These are phyloP conservation scores for Sussaba pulchella DNA, from an alignment of 2,888 invertebrate genomes.

Conservation along the genomic window DNA sequence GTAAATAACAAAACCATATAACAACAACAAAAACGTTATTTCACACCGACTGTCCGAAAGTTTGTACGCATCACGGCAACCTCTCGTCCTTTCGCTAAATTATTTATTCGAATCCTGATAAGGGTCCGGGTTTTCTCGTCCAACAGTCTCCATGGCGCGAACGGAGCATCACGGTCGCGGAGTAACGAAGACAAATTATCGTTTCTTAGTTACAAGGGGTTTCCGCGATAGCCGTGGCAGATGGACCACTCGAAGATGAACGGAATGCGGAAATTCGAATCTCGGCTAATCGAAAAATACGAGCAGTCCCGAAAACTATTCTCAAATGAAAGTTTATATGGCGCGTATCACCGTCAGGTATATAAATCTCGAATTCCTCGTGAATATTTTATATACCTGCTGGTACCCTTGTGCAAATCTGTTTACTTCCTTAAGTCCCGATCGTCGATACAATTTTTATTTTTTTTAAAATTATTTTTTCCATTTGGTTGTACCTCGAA, in stretches of 20 bases:
- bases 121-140: conserved; percentile 44
- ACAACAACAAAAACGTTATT: conserved; percentile 7
- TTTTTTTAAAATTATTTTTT: conserved; percentile 7
- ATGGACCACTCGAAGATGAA: conserved; percentile 7
- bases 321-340: conserved; percentile 53
- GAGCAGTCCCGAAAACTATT: conserved; percentile 36
- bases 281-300: conserved; percentile 58
- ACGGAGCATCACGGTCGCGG: conserved; percentile 33
- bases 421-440: neutral
- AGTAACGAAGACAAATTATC: conserved; percentile 64
- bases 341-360: conserved; percentile 1
- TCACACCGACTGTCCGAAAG: conserved; percentile 13
- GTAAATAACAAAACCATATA: neutral
- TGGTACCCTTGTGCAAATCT: conserved; percentile 9
- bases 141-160: conserved; percentile 30
- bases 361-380: conserved; percentile 6
- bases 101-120: conserved; percentile 62
- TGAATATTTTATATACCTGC: conserved; percentile 32
- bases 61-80: neutral
- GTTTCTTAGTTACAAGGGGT: conserved; percentile 50
- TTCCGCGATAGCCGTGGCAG: conserved; percentile 1
- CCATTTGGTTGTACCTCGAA: neutral
- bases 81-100: conserved; percentile 36
- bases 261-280: conserved; percentile 47
- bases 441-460: conserved; percentile 11